Conservation (phyloP, 2,797 vertebrate species). For the Craterocephalus amniculus region DNA sequence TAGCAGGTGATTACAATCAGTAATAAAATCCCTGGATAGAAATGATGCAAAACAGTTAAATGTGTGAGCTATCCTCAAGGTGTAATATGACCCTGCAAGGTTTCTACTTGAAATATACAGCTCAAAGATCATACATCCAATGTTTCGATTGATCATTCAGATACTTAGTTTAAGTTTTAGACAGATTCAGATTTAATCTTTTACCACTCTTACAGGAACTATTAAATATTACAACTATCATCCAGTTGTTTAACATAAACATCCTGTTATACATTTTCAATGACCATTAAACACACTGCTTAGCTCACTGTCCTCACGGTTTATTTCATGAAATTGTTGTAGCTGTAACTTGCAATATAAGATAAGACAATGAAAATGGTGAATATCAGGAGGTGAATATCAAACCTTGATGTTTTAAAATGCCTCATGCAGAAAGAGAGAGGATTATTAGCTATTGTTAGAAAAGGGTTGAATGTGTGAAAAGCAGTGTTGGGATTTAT, state of each 20-base stretch:
- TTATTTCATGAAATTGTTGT: not conserved
- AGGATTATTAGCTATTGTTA: too few relatives aligned
- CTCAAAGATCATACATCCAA: not conserved
- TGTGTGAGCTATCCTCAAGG: slow-evolving; percentile 1
- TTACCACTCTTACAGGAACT: too few relatives aligned
- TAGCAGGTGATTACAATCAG: slow-evolving; percentile 18
- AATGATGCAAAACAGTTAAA: not conserved
- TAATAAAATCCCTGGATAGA: slow-evolving; percentile 12
- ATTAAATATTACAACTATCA: not conserved
- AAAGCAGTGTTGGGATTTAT: too few relatives aligned
- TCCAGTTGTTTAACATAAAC: not conserved
- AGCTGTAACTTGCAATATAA: not conserved
- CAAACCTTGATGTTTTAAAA: too few relatives aligned
- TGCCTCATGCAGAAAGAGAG: too few relatives aligned
- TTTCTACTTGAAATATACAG: slow-evolving; percentile 8
- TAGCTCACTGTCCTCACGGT: not conserved
- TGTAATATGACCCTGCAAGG: slow-evolving; percentile 8
- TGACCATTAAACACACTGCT: not conserved
- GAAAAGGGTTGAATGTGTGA: too few relatives aligned
- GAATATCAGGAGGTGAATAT: too few relatives aligned
- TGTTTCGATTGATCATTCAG: slow-evolving; percentile 12
- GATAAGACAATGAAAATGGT: not conserved
- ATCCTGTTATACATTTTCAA: not conserved
- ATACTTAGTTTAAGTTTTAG: not conserved
- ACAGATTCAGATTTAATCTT: too few relatives aligned